phyloP scores from a whole-genome alignment of 2,113 vertebrate species.

The Litocranius walleri region DNA sequence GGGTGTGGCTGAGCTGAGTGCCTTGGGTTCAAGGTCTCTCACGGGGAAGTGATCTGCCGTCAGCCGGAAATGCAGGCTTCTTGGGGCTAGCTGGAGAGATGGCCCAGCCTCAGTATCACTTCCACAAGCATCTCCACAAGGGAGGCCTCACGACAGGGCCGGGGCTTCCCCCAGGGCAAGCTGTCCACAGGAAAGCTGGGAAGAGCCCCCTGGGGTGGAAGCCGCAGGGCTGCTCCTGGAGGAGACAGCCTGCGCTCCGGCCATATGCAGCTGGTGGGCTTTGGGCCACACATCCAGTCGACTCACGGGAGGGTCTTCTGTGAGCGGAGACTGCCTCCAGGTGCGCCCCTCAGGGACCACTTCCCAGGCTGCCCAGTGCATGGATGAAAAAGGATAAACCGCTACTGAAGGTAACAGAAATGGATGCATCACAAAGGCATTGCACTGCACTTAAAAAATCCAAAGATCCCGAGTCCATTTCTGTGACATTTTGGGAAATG shows the following conservation, averaged over 20 bases:
- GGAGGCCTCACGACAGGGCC: background rate
- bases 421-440: background rate
- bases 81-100: background rate
- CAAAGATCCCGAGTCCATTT: background rate
- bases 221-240: accelerated
- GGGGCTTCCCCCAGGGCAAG: background rate
- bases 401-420: accelerated
- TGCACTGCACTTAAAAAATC: background rate
- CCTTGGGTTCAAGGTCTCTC: background rate
- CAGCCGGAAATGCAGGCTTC: background rate
- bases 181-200: background rate
- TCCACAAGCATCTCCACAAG: background rate
- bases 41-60: accelerated
- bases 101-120: background rate
- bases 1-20: background rate
- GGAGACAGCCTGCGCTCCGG: background rate
- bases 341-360: too few species aligned
- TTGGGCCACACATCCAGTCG: background rate
- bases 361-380: background rate
- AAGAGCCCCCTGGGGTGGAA: accelerated
- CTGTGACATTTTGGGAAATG: background rate
- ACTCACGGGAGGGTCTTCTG: accelerated
- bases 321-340: background rate
- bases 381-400: background rate
- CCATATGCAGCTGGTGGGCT: background rate